Percentiles rank a stretch among this genome's conserved stretches.
phyloP scores from a whole-genome alignment of 2,113 vertebrate genomes.

The Upupa epops region DNA sequence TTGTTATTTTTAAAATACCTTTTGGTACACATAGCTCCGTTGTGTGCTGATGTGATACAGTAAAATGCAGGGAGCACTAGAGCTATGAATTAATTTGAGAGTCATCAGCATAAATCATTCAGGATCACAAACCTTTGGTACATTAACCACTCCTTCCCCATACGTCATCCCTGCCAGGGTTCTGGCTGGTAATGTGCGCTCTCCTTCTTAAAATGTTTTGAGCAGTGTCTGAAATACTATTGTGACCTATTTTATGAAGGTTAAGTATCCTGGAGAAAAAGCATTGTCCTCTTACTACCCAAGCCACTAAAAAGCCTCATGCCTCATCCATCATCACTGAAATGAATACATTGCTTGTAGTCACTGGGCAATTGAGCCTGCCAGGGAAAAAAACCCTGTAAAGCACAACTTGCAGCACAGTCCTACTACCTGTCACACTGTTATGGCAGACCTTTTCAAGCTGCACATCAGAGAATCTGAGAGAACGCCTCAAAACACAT shows the following conservation, averaged over 20 bases:
- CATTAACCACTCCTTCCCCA: constrained; percentile 1
- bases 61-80: background rate
- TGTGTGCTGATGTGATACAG: background rate
- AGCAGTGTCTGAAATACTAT: background rate
- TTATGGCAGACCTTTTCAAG: background rate
- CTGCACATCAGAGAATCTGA: fast-evolving
- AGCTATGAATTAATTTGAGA: background rate
- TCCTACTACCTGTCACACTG: background rate
- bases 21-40: background rate
- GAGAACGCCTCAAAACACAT: background rate
- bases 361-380: background rate
- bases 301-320: constrained; percentile 10
- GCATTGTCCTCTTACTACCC: background rate
- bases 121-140: background rate
- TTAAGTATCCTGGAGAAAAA: constrained; percentile 25
- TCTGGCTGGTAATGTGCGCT: fast-evolving
- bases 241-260: constrained; percentile 29
- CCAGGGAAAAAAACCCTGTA: background rate
- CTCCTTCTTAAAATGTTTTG: background rate
- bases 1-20: background rate
- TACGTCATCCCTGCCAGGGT: background rate
- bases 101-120: background rate
- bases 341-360: background rate
- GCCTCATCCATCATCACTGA: background rate
- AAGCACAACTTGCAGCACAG: background rate